These are phyloP conservation scores for Microtus pennsylvanicus DNA, from an alignment of 2,113 vertebrate genomes.

Conservation along the genomic window DNA sequence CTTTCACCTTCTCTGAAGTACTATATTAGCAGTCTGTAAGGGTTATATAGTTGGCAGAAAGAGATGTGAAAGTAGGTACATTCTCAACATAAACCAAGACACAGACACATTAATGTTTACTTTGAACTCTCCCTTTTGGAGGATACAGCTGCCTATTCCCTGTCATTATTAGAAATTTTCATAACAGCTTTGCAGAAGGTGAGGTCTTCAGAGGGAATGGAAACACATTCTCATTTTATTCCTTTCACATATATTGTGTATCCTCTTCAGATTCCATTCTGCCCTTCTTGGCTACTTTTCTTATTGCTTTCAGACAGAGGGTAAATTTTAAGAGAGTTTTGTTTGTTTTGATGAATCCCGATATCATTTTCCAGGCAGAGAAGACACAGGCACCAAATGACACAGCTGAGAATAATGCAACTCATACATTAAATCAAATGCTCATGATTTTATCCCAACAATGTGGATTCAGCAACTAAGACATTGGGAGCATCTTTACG, in stretches of 20 bases:
- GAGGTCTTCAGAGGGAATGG: not conserved
- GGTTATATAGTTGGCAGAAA: not conserved
- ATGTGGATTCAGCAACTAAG: conserved; percentile 74
- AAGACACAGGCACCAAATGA: conserved; percentile 42
- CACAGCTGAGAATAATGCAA: conserved; percentile 75
- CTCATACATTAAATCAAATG: conserved; percentile 73
- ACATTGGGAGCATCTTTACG: not conserved
- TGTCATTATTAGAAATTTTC: conserved; percentile 7
- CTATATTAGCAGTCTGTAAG: not conserved
- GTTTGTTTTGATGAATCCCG: conserved; percentile 70
- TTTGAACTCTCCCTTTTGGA: not conserved
- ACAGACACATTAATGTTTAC: not conserved
- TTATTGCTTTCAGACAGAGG: conserved; percentile 58
- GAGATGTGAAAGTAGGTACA: not conserved
- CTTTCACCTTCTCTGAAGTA: not conserved
- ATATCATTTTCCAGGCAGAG: conserved; percentile 61
- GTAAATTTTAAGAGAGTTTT: conserved; percentile 69
- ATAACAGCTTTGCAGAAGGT: not conserved
- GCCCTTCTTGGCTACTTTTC: not conserved
- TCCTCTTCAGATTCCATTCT: conserved; percentile 11
- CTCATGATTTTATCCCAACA: conserved; percentile 68
- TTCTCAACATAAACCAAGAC: conserved; percentile 5
- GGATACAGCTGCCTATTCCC: not conserved
- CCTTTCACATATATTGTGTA: not conserved
- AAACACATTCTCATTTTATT: not conserved